Conservation (phyloP, 2,113 vertebrate species). For the Nycticorax nycticorax region DNA sequence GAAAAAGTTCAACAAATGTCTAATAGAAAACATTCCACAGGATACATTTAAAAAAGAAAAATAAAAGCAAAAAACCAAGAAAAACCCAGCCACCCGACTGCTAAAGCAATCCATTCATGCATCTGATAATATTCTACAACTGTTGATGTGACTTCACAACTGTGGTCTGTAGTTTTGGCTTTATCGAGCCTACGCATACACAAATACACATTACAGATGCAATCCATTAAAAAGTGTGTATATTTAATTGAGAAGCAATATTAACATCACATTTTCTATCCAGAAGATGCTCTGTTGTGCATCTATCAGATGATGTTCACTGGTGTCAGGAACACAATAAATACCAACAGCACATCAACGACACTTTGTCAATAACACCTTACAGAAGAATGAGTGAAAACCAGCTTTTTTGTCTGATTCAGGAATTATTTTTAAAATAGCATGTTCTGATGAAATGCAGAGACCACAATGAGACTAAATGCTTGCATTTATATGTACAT, state of each 20-base stretch:
- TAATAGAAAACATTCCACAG: neutral
- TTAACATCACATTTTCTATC: neutral
- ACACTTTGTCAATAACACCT: neutral
- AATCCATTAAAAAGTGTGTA: neutral
- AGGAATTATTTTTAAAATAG: neutral
- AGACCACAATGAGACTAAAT: neutral
- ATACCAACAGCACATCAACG: neutral
- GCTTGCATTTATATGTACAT: neutral
- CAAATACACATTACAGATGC: neutral
- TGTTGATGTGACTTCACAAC: neutral
- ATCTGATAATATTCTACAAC: neutral
- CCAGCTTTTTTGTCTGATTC: neutral
- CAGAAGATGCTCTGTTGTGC: neutral
- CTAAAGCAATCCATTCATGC: neutral
- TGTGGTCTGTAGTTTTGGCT: neutral
- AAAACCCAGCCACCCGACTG: neutral
- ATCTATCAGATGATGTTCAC: neutral
- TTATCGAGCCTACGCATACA: neutral
- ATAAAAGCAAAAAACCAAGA: neutral
- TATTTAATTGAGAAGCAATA: neutral
- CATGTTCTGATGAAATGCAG: neutral
- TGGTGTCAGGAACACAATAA: neutral
- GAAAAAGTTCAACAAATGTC: neutral
- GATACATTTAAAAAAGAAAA: neutral
- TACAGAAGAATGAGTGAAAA: neutral